Evolutionary conservation across 37 sponge, comb jelly and placozoan genomes (phyloP).

Genomic region (Bolinopsis microptera): DNA sequence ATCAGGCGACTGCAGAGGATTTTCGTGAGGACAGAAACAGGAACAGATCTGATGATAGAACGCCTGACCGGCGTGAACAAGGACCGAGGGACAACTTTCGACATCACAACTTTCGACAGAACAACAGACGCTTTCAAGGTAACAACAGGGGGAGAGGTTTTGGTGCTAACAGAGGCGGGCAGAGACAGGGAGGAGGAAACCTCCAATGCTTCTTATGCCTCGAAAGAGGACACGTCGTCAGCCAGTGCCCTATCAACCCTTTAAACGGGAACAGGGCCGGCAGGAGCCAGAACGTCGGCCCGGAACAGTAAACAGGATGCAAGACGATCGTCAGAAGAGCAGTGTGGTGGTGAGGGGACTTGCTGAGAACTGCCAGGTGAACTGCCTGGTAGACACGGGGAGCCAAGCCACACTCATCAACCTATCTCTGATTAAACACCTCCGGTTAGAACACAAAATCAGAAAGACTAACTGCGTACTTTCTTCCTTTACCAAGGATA

Average conservation of each 20-base stretch:
- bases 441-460: not conserved
- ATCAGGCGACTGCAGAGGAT: no score
- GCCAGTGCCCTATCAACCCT: not conserved
- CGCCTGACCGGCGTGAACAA: no score
- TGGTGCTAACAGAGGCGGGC: not conserved
- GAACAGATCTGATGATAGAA: no score
- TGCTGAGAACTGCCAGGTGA: not conserved
- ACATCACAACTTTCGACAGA: no score
- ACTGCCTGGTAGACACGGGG: not conserved
- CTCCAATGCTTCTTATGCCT: not conserved
- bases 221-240: not conserved
- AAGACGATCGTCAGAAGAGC: not conserved
- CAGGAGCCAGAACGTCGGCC: not conserved
- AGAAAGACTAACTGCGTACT: not conserved
- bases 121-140: no score
- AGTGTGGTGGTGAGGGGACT: not conserved
- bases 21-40: no score
- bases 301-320: not conserved
- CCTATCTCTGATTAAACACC: not conserved
- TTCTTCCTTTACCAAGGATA: not conserved
- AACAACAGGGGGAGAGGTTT: no score
- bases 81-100: no score
- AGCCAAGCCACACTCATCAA: not conserved
- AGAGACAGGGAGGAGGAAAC: not conserved
- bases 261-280: not conserved